Conservation (phyloP, 23 tunicate genomes). For the Trididemnum clinides region DNA sequence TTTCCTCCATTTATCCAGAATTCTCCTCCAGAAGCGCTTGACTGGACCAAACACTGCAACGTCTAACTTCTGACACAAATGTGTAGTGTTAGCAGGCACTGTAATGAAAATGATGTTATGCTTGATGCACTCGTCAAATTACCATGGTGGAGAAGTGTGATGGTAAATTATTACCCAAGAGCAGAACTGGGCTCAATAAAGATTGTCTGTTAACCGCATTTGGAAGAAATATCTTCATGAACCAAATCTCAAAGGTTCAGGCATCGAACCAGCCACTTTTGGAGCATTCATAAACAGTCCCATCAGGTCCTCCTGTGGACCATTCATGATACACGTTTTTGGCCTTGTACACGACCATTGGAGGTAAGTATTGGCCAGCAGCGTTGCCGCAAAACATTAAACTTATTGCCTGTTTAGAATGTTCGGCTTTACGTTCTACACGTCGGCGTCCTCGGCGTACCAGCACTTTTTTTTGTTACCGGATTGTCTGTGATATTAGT, state of each 20-base stretch:
- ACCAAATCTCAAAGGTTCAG: constrained; percentile 19
- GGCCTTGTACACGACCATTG: constrained; percentile 39
- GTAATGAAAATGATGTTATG: neutral
- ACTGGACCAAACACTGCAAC: constrained; percentile 26
- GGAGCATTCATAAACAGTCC: constrained; percentile 17
- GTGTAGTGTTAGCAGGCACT: constrained; percentile 5
- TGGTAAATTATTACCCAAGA: constrained; percentile 10
- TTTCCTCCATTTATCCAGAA: constrained; percentile 15
- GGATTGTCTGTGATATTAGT: constrained; percentile 25
- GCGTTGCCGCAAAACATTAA: constrained; percentile 30
- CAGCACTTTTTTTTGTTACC: neutral
- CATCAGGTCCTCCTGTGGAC: constrained; percentile 8
- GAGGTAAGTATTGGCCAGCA: constrained; percentile 19
- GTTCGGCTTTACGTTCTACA: neutral
- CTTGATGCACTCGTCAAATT: neutral
- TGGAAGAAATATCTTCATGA: neutral
- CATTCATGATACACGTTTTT: constrained; percentile 9
- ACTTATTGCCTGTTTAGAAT: constrained; percentile 18
- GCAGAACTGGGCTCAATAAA: neutral
- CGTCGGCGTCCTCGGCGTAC: constrained; percentile 21
- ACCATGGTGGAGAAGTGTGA: neutral
- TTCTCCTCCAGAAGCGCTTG: neutral
- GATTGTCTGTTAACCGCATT: neutral
- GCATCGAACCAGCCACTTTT: constrained; percentile 21
- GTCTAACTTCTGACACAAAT: constrained; percentile 1